Evolutionary conservation across 2,113 vertebrate genomes (phyloP).

Genomic region (Amazona vittata): DNA sequence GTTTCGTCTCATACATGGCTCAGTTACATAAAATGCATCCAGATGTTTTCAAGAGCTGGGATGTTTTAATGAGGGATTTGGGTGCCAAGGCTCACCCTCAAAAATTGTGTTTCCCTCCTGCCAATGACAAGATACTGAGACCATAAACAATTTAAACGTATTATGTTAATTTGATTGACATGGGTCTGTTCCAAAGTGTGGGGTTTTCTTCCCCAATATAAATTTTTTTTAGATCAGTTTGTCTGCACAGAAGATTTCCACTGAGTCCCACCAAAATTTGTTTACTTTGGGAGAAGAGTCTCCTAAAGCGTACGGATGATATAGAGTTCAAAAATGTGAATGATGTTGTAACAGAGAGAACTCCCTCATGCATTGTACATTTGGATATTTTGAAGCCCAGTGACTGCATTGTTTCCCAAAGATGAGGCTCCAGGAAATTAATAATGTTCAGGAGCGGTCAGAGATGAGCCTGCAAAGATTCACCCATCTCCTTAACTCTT

Average conservation of each 20-base stretch:
- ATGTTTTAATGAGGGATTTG: neutral
- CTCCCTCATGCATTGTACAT: neutral
- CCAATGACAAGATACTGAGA: neutral
- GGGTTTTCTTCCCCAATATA: neutral
- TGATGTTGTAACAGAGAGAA: slow-evolving; percentile 21
- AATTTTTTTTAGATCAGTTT: neutral
- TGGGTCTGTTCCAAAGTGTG: neutral
- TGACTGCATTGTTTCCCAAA: neutral
- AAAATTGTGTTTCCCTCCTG: neutral
- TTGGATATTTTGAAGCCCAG: neutral
- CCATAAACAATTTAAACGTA: neutral
- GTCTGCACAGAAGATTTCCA: slow-evolving; percentile 12
- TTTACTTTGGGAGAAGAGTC: slow-evolving; percentile 51
- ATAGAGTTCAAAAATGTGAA: slow-evolving; percentile 45
- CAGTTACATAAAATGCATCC: neutral
- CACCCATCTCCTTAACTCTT: neutral
- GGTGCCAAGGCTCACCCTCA: neutral
- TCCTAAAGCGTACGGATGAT: slow-evolving; percentile 30
- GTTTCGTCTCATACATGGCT: neutral
- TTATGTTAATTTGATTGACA: neutral
- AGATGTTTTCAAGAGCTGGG: neutral
- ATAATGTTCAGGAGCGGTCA: neutral
- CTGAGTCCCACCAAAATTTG: slow-evolving; percentile 39
- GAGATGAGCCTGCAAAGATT: slow-evolving; percentile 30
- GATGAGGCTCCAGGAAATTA: slow-evolving; percentile 14